phyloP scores from a whole-genome alignment of 2,797 vertebrate genomes.

The Pipistrellus kuhlii region DNA sequence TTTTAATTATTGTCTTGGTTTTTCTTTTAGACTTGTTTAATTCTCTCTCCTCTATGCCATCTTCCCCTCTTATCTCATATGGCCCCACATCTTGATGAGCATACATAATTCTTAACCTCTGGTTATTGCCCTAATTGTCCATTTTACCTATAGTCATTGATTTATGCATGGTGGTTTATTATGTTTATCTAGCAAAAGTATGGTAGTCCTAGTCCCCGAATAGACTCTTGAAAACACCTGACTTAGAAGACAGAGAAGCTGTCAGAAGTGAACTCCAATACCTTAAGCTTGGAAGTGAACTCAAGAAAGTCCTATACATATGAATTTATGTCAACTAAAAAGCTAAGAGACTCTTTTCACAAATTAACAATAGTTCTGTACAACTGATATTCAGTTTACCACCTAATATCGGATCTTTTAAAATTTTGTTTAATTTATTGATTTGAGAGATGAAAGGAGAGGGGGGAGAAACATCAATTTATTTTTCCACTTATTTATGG shows the following conservation, averaged over 20 bases:
- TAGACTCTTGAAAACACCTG: neutral
- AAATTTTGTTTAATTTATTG: neutral
- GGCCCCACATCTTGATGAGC: neutral
- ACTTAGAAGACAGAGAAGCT: neutral
- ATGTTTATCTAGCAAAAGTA: neutral
- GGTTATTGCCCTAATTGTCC: neutral
- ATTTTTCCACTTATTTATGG: neutral
- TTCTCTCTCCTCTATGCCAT: neutral
- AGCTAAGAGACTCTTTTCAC: neutral
- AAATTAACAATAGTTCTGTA: neutral
- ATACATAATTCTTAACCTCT: neutral
- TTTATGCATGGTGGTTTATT: neutral
- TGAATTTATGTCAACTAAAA: conserved; percentile 6
- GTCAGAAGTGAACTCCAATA: neutral
- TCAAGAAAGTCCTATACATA: neutral
- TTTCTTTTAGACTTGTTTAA: neutral
- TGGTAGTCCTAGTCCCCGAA: neutral
- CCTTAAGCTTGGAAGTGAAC: neutral
- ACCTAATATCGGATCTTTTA: neutral
- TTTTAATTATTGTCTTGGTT: neutral
- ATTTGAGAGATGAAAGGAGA: neutral
- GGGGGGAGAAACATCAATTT: neutral
- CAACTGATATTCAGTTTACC: neutral
- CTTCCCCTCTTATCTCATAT: neutral
- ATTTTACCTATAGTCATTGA: neutral